These are phyloP conservation scores for Nomada goodeniana DNA, from an alignment of 2,888 invertebrate species.

Conservation along the genomic window DNA sequence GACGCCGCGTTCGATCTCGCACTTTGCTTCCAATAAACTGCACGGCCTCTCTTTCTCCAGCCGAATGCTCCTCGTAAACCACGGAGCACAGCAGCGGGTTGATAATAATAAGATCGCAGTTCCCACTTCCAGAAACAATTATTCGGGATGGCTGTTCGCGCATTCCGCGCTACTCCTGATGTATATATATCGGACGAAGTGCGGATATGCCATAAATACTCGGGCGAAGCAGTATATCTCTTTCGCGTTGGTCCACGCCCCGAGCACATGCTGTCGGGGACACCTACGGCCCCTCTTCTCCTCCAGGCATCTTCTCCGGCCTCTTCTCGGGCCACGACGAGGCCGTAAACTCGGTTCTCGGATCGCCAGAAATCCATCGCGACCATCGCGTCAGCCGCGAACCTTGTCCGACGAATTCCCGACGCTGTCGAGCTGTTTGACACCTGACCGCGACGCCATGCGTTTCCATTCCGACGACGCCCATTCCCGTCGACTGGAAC, in stretches of 20 bases:
- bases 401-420: constrained; percentile 46
- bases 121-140: constrained; percentile 83
- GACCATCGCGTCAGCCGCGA: constrained; percentile 41
- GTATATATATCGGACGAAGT: constrained; percentile 76
- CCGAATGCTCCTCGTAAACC: background rate
- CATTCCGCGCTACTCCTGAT: constrained; percentile 74
- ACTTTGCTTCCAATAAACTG: background rate
- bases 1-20: background rate
- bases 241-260: constrained; percentile 82
- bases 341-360: constrained; percentile 70
- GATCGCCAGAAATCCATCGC: constrained; percentile 69
- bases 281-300: constrained; percentile 66
- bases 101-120: constrained; percentile 80
- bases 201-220: constrained; percentile 84
- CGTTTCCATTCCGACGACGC: constrained; percentile 66
- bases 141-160: constrained; percentile 78
- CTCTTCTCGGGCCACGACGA: constrained; percentile 63
- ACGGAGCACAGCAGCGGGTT: constrained; percentile 2
- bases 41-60: background rate
- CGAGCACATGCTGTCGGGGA: constrained; percentile 82
- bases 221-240: constrained; percentile 82
- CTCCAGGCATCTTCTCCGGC: constrained; percentile 50
- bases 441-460: constrained; percentile 77
- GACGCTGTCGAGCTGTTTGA: constrained; percentile 67
- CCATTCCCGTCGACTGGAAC: constrained; percentile 54